Evolutionary conservation across 2,797 vertebrate species (phyloP).

Genomic region (Steatocranus sp.): DNA sequence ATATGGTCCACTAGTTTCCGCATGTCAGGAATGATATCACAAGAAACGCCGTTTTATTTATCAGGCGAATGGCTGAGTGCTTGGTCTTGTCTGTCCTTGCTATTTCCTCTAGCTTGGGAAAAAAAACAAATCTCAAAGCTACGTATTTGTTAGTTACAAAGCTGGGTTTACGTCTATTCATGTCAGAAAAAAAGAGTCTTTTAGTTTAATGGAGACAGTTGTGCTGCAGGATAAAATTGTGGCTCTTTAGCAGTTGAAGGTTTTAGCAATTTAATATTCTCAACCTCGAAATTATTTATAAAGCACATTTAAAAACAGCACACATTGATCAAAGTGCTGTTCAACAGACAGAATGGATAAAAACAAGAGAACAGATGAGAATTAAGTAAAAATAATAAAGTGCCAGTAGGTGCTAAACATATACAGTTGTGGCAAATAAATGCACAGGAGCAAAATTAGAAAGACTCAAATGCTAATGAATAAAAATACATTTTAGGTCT

Average conservation of each 20-base stretch:
- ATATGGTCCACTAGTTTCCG: background rate
- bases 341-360: background rate
- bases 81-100: background rate
- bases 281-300: background rate
- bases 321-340: background rate
- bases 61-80: background rate
- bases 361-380: background rate
- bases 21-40: background rate
- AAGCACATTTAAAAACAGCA: background rate
- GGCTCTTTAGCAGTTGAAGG: background rate
- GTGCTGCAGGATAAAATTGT: background rate
- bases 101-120: background rate
- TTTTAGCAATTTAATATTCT: background rate
- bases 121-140: background rate
- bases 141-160: background rate
- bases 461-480: background rate
- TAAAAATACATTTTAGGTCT: background rate
- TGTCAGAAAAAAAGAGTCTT: background rate
- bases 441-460: background rate
- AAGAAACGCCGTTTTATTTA: rapidly evolving
- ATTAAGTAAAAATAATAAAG: background rate
- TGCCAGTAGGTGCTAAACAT: background rate
- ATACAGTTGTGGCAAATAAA: background rate
- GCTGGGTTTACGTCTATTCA: background rate
- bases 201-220: background rate